phyloP scores from a whole-genome alignment of 2,113 vertebrate genomes.

The Amphiprion percula region DNA sequence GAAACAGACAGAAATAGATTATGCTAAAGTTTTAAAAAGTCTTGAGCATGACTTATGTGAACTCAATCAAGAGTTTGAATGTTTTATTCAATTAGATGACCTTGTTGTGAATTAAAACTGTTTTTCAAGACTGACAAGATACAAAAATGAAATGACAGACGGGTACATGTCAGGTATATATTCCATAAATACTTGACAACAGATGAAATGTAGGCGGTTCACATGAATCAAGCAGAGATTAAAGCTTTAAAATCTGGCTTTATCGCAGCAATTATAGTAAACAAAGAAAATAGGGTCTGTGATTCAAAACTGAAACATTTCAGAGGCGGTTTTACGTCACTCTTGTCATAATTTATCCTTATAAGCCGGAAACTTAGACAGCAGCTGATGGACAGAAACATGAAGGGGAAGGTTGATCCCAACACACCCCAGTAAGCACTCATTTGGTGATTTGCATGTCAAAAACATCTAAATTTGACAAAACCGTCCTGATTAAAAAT shows the following conservation, averaged over 20 bases:
- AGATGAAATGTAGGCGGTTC: slow-evolving; percentile 16
- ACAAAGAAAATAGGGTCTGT: slow-evolving; percentile 29
- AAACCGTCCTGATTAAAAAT: not conserved
- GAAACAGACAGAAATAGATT: slow-evolving; percentile 37
- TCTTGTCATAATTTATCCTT: slow-evolving; percentile 33
- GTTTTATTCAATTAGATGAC: not conserved
- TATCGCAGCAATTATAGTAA: slow-evolving; percentile 38
- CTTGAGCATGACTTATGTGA: slow-evolving; percentile 24
- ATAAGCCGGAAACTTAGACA: not conserved
- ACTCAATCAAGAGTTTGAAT: slow-evolving; percentile 14
- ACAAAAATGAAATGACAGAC: slow-evolving; percentile 39
- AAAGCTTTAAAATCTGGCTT: slow-evolving; percentile 41
- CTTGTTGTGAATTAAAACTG: not conserved
- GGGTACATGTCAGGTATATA: slow-evolving; percentile 27
- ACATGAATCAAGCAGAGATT: slow-evolving; percentile 32
- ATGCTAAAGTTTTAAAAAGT: slow-evolving; percentile 8
- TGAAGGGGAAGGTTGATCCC: not conserved
- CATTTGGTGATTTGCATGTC: slow-evolving; percentile 15
- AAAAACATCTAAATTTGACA: slow-evolving; percentile 17
- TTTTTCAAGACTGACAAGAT: slow-evolving; percentile 27
- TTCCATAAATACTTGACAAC: slow-evolving; percentile 53
- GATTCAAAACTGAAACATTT: slow-evolving; percentile 18
- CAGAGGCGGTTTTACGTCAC: slow-evolving; percentile 6
- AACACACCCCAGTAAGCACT: not conserved
- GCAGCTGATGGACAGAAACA: slow-evolving; percentile 23